Evolutionary conservation across 2,888 invertebrate genomes (phyloP), one percentile per base, ranked within the genome.

Genomic region (Pandemis heparana): DNA sequence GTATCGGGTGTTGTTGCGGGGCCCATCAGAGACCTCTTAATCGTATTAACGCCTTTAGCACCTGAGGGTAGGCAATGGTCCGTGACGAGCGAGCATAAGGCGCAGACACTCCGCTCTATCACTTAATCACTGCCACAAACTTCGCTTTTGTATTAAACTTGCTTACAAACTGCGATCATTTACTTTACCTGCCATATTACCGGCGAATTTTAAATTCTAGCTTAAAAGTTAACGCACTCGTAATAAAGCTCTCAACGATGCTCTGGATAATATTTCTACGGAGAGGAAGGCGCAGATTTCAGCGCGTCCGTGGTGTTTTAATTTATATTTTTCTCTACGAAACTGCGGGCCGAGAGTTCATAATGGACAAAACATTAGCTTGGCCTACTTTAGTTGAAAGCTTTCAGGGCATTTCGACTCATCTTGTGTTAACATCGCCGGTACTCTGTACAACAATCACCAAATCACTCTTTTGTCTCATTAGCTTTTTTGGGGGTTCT

Each of bases 341-440:
- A 81, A 77, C 78, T 77, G 78, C 82, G 82, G 82, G 79, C 79
- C 78, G 85, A 83, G 75, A 79, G 87, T 87, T 89, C 87, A 87
- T 92, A 92, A 93, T 93, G 92, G 89, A 87, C 88, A 85, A 87
- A 90, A 91, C 92, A 93, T 94, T 93, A 92, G 87, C 89, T 81
- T 84, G 84, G 86, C 85, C 88, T 88, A 89, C 90, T 90, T 89
- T 83, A 82, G 80, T 75, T 81, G 85, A 91, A 92, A 92, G 92
- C 92, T 93, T 91, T 92, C 83, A 87, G 88, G 82, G 86, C 82
- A 86, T 87, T 88, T 86, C 85, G 85, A 85, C 87, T 89, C 87
- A 85, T 89, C 87, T 87, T 84, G 83, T 79, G 84, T 83, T 85
- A 85, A 85, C 83, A 79, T 80, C 63, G 73, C 41, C 66, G 65